phyloP scores from a whole-genome alignment of 2,113 vertebrate species.

The Eptesicus fuscus region DNA sequence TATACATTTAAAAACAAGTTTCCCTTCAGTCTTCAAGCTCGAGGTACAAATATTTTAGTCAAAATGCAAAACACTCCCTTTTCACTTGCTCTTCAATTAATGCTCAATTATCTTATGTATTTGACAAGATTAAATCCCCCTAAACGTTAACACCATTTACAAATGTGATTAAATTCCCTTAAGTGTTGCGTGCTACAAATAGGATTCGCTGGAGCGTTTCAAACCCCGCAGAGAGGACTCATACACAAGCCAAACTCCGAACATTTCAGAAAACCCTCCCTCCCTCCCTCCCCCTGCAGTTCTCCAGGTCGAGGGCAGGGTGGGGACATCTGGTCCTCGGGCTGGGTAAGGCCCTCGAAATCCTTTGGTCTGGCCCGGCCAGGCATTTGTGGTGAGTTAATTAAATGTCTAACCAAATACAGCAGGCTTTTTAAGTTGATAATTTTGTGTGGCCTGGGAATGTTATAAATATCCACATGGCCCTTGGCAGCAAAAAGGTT shows the following conservation, averaged over 20 bases:
- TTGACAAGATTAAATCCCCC: not conserved
- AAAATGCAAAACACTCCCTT: not conserved
- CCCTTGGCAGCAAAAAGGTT: too few species aligned
- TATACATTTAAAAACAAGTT: not conserved
- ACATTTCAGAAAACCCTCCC: not conserved
- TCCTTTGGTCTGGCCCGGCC: too few species aligned
- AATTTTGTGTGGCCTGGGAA: too few species aligned
- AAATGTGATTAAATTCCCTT: not conserved
- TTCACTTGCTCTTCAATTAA: not conserved
- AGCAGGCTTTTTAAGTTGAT: too few species aligned
- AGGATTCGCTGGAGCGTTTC: not conserved
- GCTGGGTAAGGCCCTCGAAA: too few species aligned
- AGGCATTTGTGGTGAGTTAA: too few species aligned
- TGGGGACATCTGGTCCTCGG: too few species aligned
- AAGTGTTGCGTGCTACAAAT: not conserved
- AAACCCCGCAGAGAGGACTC: not conserved
- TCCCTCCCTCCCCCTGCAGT: not conserved
- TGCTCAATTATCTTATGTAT: not conserved
- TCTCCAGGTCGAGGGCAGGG: not conserved
- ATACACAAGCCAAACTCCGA: not conserved
- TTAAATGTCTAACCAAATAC: too few species aligned
- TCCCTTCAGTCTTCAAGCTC: not conserved
- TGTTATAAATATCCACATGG: too few species aligned
- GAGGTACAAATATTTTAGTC: not conserved
- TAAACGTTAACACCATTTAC: not conserved